Evolutionary conservation across 2,888 invertebrate species (phyloP).

Genomic region (Miltochrista miniata): DNA sequence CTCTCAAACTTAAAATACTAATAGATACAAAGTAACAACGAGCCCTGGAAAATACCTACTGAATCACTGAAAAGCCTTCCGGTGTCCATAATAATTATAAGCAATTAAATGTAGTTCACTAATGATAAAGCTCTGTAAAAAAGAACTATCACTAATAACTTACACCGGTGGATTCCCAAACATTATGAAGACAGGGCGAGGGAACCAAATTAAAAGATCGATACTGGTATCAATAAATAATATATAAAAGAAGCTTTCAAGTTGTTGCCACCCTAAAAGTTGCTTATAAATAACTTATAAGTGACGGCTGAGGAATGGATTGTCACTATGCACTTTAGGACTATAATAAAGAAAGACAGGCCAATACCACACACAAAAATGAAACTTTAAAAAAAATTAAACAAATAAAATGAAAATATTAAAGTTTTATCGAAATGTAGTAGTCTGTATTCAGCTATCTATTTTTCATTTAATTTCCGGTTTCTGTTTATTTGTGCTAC

Average conservation of each 20-base stretch:
- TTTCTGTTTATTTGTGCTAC: too few species aligned
- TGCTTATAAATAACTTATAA: background rate
- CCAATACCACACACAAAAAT: too few species aligned
- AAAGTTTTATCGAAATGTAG: too few species aligned
- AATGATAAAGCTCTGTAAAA: background rate
- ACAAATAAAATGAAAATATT: too few species aligned
- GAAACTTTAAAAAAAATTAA: too few species aligned
- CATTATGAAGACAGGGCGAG: background rate
- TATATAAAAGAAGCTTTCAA: background rate
- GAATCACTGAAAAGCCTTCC: background rate
- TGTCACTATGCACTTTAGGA: background rate
- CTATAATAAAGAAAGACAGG: background rate
- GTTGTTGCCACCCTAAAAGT: slow-evolving; percentile 1
- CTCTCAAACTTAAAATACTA: too few species aligned
- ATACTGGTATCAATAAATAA: slow-evolving; percentile 6
- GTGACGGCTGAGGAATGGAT: background rate
- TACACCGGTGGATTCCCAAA: slow-evolving; percentile 4
- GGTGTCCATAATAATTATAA: background rate
- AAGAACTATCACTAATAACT: background rate
- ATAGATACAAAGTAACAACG: too few species aligned
- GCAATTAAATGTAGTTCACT: background rate
- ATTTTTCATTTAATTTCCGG: too few species aligned
- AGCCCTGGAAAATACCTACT: too few species aligned
- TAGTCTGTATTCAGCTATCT: too few species aligned
- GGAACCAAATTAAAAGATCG: slow-evolving; percentile 1